Conservation (phyloP, 2,113 vertebrate species). For the Ameiurus melas region DNA sequence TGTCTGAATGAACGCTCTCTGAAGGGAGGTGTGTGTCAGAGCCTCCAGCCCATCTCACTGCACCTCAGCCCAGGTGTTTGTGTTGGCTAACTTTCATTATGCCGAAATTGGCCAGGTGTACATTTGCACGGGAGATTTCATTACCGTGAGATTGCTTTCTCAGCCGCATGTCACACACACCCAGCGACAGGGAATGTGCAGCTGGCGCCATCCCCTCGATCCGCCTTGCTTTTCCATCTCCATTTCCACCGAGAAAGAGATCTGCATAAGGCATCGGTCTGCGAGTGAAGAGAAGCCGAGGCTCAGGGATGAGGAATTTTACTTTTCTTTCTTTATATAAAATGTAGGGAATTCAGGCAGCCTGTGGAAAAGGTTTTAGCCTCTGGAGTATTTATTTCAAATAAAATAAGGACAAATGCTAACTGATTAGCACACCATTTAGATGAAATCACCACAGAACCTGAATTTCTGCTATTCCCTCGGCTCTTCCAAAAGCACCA, state of each 20-base stretch:
- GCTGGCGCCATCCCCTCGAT: constrained; percentile 43
- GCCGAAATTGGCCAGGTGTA: constrained; percentile 53
- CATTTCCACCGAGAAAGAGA: constrained; percentile 43
- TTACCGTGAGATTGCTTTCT: constrained; percentile 58
- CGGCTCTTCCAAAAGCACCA: neutral
- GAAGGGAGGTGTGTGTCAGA: constrained; percentile 23
- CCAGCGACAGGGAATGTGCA: constrained; percentile 31
- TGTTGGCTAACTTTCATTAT: constrained; percentile 50
- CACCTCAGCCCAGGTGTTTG: constrained; percentile 46
- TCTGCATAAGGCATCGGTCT: constrained; percentile 38
- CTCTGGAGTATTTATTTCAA: neutral
- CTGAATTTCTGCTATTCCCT: neutral
- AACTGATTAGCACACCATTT: neutral
- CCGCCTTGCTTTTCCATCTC: constrained; percentile 50
- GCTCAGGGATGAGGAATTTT: constrained; percentile 9
- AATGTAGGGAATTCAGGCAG: neutral
- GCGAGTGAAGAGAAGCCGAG: neutral
- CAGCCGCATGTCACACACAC: constrained; percentile 23
- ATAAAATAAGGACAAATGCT: constrained; percentile 9
- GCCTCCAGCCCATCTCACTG: constrained; percentile 25
- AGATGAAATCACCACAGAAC: neutral
- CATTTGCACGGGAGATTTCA: constrained; percentile 47
- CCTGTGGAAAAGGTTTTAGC: neutral
- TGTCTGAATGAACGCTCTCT: constrained; percentile 24
- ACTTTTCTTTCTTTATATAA: neutral